Conservation (phyloP, 1,140 invertebrate genomes). For the Drosophila sp. region DNA sequence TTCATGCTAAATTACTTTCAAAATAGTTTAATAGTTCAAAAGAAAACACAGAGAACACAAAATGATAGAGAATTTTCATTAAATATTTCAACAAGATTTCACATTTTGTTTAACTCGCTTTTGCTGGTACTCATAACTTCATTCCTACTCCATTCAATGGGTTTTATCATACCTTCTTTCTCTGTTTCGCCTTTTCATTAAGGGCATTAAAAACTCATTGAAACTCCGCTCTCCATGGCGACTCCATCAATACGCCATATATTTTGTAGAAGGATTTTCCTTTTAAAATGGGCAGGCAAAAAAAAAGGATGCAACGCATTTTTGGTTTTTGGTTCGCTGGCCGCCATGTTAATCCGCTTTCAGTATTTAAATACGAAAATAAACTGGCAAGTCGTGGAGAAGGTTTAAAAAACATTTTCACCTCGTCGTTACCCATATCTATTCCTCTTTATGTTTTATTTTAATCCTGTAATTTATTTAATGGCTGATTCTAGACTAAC, state of each 20-base stretch:
- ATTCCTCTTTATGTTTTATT: slow-evolving; percentile 17
- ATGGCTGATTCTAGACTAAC: slow-evolving; percentile 41
- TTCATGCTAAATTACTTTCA: no score
- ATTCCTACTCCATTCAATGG: not conserved
- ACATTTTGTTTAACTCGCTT: not conserved
- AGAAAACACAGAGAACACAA: no score
- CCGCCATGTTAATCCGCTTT: slow-evolving; percentile 73
- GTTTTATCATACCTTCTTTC: not conserved
- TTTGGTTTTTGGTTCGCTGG: slow-evolving; percentile 18
- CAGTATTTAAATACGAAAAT: slow-evolving; percentile 80
- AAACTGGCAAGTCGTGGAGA: slow-evolving; percentile 50
- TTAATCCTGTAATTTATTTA: slow-evolving; percentile 60
- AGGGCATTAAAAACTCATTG: slow-evolving; percentile 61
- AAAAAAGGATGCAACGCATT: slow-evolving; percentile 22
- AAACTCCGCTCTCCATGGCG: slow-evolving; percentile 51
- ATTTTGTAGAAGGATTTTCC: slow-evolving; percentile 61
- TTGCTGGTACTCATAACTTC: slow-evolving; percentile 1
- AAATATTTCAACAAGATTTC: no score
- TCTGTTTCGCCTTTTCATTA: slow-evolving; percentile 44
- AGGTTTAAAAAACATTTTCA: not conserved
- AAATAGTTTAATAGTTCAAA: no score
- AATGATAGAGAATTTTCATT: no score
- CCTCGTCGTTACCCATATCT: not conserved
- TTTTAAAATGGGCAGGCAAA: not conserved
- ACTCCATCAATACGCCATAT: slow-evolving; percentile 71